phyloP scores from a whole-genome alignment of 1,140 invertebrate genomes.

The Sarcophaga peregrina region DNA sequence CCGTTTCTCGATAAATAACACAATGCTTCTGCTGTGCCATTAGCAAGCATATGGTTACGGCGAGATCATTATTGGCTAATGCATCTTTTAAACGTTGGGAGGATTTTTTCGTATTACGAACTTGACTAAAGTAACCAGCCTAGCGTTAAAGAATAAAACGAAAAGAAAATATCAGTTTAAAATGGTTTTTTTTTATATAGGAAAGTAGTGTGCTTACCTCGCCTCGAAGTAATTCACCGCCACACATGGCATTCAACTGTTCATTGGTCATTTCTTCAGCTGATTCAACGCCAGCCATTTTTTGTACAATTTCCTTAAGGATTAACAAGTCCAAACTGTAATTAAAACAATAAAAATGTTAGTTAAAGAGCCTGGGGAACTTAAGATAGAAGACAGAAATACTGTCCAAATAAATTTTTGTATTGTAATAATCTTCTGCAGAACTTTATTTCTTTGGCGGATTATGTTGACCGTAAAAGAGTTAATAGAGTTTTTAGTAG shows the following conservation, averaged over 20 bases:
- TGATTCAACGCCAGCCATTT: conserved; percentile 98
- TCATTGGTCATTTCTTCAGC: conserved; percentile 96
- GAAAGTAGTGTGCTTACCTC: conserved; percentile 74
- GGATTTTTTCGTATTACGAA: conserved; percentile 96
- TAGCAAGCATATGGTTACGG: conserved; percentile 91
- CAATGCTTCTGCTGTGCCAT: conserved; percentile 98
- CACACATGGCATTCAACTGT: conserved; percentile 95
- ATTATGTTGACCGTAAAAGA: too few species aligned
- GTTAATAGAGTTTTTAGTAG: too few species aligned
- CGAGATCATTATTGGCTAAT: conserved; percentile 87
- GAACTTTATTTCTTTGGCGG: too few species aligned
- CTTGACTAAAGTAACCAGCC: conserved; percentile 96
- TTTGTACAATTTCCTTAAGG: conserved; percentile 97
- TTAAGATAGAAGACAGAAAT: too few species aligned
- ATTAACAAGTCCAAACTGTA: conserved; percentile 92
- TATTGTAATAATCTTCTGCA: too few species aligned
- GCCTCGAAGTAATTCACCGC: conserved; percentile 92
- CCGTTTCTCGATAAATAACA: conserved; percentile 88
- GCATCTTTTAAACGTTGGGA: conserved; percentile 96
- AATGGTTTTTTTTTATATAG: conserved; percentile 42
- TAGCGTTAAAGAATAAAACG: conserved; percentile 65
- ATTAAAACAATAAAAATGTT: not conserved
- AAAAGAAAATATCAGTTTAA: conserved; percentile 11
- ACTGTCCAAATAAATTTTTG: too few species aligned
- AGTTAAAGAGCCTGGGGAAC: too few species aligned